Conservation (phyloP, 2,113 vertebrate genomes). For the Propithecus coquereli region DNA sequence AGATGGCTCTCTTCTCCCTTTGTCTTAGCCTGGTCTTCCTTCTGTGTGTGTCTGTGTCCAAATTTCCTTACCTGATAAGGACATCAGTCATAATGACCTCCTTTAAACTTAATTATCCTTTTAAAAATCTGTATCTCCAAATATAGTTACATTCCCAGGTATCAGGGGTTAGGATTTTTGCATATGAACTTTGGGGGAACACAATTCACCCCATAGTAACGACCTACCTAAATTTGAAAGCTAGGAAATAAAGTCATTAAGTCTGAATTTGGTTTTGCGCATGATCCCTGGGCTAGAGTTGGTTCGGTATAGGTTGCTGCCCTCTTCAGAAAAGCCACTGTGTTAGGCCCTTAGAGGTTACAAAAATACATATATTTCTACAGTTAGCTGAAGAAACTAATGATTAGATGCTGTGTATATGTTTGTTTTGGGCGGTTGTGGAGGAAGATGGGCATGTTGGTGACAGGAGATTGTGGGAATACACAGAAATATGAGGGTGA, state of each 20-base stretch:
- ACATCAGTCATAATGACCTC: not conserved
- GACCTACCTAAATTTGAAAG: not conserved
- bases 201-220: not conserved
- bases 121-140: not conserved
- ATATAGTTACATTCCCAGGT: not conserved
- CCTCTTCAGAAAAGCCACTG: not conserved
- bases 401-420: not conserved
- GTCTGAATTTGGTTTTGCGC: not conserved
- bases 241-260: not conserved
- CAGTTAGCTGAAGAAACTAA: not conserved
- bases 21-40: not conserved
- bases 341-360: not conserved
- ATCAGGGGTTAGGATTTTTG: not conserved
- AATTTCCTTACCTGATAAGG: not conserved
- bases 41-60: not conserved
- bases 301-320: not conserved
- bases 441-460: accelerated
- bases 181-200: not conserved
- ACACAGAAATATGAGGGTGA: not conserved
- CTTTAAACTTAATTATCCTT: not conserved
- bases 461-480: not conserved
- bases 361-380: not conserved
- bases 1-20: not conserved
- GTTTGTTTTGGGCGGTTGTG: not conserved
- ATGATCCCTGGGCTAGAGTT: not conserved